Percentiles rank a stretch among this genome's conserved stretches.
phyloP scores from a whole-genome alignment of 35 echinoderm and acorn worm species.

The Ophioderma brevispina region DNA sequence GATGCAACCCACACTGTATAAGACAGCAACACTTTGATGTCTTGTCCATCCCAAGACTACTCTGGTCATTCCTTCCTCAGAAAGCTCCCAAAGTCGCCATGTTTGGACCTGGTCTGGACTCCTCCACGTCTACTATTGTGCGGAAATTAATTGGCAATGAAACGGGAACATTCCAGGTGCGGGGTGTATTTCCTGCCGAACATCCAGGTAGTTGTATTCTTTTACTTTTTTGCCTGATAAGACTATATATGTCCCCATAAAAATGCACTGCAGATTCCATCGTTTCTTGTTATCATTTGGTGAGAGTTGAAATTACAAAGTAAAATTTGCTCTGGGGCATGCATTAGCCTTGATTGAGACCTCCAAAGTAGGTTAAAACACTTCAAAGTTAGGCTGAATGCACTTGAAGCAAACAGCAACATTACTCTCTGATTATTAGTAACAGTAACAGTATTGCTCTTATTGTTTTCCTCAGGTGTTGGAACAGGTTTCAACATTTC shows the following conservation, averaged over 20 bases:
- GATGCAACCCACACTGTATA: constrained; percentile 78
- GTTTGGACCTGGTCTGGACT: constrained; percentile 94
- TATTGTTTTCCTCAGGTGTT: constrained; percentile 64
- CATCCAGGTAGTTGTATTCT: constrained; percentile 82
- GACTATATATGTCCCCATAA: too few relatives aligned
- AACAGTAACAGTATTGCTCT: too few relatives aligned
- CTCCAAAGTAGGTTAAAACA: too few relatives aligned
- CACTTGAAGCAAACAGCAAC: too few relatives aligned
- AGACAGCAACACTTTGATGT: constrained; percentile 41
- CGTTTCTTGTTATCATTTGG: too few relatives aligned
- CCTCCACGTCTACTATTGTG: constrained; percentile 62
- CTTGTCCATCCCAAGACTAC: constrained; percentile 60
- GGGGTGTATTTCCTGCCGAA: constrained; percentile 74
- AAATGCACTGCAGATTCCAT: too few relatives aligned
- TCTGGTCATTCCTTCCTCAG: constrained; percentile 78
- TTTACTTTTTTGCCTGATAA: not conserved
- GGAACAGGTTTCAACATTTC: constrained; percentile 86
- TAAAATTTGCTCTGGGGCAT: too few relatives aligned
- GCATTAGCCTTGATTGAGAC: too few relatives aligned
- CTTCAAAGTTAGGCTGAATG: too few relatives aligned
- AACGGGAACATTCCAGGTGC: constrained; percentile 52
- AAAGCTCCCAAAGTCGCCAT: constrained; percentile 75
- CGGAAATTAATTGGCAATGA: constrained; percentile 57
- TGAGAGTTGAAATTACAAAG: too few relatives aligned
- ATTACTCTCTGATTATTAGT: too few relatives aligned